Conservation (phyloP, 2,113 vertebrate genomes). For the Gallinago media region DNA sequence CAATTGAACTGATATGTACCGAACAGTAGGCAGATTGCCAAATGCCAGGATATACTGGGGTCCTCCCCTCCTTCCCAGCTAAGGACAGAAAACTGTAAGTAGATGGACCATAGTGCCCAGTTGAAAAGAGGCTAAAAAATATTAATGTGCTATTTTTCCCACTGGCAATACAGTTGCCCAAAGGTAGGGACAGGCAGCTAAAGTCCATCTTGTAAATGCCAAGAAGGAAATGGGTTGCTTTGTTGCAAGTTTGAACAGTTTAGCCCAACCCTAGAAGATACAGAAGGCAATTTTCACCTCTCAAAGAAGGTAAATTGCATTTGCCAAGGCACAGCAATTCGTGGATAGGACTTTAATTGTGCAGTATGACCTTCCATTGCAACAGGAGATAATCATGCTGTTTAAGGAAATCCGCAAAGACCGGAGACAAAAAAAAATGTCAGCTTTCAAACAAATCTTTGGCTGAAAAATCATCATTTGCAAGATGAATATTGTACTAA, state of each 20-base stretch:
- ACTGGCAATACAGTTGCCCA: neutral
- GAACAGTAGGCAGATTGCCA: neutral
- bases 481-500: neutral
- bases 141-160: neutral
- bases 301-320: neutral
- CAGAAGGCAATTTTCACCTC: slow-evolving; percentile 25
- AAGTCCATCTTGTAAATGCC: neutral
- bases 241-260: neutral
- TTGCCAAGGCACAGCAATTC: neutral
- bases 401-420: neutral
- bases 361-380: neutral
- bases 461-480: neutral
- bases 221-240: neutral
- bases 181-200: neutral
- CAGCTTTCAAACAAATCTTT: neutral
- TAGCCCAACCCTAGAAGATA: neutral
- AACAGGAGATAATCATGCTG: neutral
- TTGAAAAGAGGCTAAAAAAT: neutral
- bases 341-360: neutral
- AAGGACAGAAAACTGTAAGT: neutral
- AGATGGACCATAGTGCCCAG: neutral
- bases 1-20: neutral
- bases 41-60: neutral
- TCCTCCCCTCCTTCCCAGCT: neutral
- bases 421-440: neutral